Evolutionary conservation across 2,888 invertebrate genomes (phyloP).

Genomic region (Dasypogon diadema): DNA sequence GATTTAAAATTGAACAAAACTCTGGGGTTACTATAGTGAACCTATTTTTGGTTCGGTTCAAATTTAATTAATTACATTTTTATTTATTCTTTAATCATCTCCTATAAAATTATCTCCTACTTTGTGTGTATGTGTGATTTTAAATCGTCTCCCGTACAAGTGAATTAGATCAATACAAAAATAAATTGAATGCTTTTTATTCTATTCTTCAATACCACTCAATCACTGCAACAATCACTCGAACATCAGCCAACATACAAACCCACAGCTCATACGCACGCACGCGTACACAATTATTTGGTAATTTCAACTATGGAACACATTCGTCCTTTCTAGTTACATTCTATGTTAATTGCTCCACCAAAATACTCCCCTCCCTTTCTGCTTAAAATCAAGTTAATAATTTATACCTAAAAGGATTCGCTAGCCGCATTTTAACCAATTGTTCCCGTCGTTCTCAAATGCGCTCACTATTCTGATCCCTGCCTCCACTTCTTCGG

Average conservation of each 20-base stretch:
- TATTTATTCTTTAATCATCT: background rate
- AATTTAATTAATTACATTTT: slow-evolving; percentile 5
- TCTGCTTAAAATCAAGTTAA: slow-evolving; percentile 56
- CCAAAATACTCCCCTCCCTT: slow-evolving; percentile 35
- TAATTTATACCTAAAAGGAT: slow-evolving; percentile 59
- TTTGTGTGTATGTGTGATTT: slow-evolving; percentile 24
- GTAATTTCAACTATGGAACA: slow-evolving; percentile 35
- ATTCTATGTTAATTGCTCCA: slow-evolving; percentile 25
- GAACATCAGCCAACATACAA: background rate
- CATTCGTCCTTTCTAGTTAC: slow-evolving; percentile 29
- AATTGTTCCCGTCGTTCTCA: slow-evolving; percentile 66
- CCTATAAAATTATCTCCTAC: slow-evolving; percentile 36
- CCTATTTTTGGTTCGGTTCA: background rate
- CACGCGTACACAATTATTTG: slow-evolving; percentile 3
- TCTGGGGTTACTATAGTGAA: background rate
- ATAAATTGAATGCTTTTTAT: slow-evolving; percentile 33
- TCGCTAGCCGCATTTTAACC: slow-evolving; percentile 57
- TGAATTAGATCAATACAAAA: slow-evolving; percentile 33
- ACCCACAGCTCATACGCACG: background rate
- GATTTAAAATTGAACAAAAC: background rate
- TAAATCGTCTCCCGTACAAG: slow-evolving; percentile 4
- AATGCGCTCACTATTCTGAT: slow-evolving; percentile 60
- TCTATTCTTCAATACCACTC: background rate
- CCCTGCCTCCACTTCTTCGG: background rate
- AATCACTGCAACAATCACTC: background rate